Evolutionary conservation across 2,888 invertebrate species (phyloP).

Genomic region (Hymenopus coronatus): DNA sequence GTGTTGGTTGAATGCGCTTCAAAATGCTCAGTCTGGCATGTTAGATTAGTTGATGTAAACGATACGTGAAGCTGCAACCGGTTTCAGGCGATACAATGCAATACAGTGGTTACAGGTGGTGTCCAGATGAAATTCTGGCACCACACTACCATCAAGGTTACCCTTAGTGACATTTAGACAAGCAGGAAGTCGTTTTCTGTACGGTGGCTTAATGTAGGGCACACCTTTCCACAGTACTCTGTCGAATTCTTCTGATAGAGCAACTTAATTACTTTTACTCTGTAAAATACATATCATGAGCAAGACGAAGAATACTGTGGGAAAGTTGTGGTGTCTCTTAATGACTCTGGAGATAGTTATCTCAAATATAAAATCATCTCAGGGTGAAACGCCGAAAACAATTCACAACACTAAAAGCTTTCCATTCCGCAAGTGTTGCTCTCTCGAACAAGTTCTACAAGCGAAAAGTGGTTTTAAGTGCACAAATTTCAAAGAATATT

Average conservation of each 20-base stretch:
- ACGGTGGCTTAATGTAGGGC: not conserved
- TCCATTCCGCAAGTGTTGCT: not conserved
- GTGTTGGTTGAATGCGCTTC: not conserved
- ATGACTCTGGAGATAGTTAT: not conserved
- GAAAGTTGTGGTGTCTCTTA: not conserved
- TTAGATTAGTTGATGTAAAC: not conserved
- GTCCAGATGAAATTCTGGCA: not conserved
- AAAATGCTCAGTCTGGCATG: not conserved
- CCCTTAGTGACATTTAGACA: not conserved
- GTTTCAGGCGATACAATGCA: not conserved
- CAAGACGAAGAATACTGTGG: not conserved
- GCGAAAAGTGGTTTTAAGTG: not conserved
- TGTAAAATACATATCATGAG: not conserved
- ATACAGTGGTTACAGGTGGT: not conserved
- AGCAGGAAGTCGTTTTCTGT: not conserved
- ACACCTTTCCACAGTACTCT: not conserved
- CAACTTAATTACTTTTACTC: not conserved
- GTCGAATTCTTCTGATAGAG: not conserved
- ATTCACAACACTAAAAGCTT: not conserved
- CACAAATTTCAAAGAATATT: not conserved
- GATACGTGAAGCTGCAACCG: too few relatives aligned
- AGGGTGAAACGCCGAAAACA: not conserved
- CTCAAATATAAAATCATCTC: not conserved
- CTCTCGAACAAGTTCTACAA: not conserved
- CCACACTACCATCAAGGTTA: not conserved